Base-by-base conservation (phyloP, 2,888 invertebrate genomes). In the Rhopalosiphum nymphaeae region DNA sequence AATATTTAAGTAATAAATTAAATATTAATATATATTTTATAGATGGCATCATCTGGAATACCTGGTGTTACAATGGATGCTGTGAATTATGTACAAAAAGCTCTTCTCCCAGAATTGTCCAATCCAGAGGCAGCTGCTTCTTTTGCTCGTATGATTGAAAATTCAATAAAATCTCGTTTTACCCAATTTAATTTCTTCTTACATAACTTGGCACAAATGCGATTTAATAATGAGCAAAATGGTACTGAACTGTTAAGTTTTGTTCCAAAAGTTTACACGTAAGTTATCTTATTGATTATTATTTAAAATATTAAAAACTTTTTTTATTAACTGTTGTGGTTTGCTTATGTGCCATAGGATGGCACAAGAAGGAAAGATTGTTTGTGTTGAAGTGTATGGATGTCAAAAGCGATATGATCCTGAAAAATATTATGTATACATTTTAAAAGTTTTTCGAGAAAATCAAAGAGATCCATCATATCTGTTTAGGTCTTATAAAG, bases 141-240 rank as follows among this genome's bases (percentile, higher is more conserved):
- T 94, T 99, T 99, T 96, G 99, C 99, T 0, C 96, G 98, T 95
- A 98, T 99, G 97, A 99, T 99, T 96, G 98, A 99, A 96, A 98
- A 98, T 95, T 99, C 99, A 89, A 96, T 99, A 94, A 98, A 98
- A 96, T 98, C 98, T 61, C 97, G 98, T 97, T 99, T 99, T 95
- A 99, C 99, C 0, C 99, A 99, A 95, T 98, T 99, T 95, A 99
- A 99, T 96, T 99, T 99, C 96, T 99, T 99, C 96, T 96, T 99
- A 91, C 99, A 99, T 96, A 99, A 99, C 96, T 96, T 99, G 95
- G 99, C 99, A 3, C 99, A 99, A 96, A 96, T 99, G 95, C 97
- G 99, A 95, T 99, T 99, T 95, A 97, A 98, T 94, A 98, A 98
- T n/a, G 98, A 98, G 95, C 98, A 98, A 95, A 96, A 95, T 91